phyloP scores from a whole-genome alignment of 2,797 vertebrate species.

The Smutsia gigantea region DNA sequence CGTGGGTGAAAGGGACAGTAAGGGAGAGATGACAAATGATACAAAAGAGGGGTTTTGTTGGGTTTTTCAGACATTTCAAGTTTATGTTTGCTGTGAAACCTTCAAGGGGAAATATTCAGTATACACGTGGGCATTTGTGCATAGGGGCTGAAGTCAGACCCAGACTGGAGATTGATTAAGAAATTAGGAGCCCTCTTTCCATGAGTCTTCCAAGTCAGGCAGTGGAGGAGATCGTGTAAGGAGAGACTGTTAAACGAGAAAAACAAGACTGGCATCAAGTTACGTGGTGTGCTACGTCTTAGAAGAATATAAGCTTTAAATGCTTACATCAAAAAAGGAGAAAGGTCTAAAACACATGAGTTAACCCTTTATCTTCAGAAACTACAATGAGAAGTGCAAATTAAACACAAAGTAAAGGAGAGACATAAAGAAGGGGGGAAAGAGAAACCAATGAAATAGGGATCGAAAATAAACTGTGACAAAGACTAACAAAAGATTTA shows the following conservation, averaged over 20 bases:
- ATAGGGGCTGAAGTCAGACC: not conserved
- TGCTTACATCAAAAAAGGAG: not conserved
- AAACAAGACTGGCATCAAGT: not conserved
- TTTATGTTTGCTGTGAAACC: not conserved
- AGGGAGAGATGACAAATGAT: not conserved
- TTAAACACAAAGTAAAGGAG: not conserved
- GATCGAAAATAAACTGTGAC: not conserved
- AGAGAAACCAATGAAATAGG: not conserved
- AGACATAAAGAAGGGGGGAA: not conserved
- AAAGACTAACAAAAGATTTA: not conserved
- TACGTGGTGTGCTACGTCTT: accelerated
- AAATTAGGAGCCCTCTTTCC: too few relatives aligned
- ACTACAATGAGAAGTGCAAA: not conserved
- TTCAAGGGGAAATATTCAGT: not conserved
- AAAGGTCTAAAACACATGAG: not conserved
- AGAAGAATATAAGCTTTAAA: not conserved
- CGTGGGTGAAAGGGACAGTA: not conserved
- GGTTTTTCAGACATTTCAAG: not conserved
- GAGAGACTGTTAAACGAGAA: too few relatives aligned
- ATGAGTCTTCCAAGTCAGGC: too few relatives aligned
- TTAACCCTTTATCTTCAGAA: not conserved
- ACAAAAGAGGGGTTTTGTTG: not conserved
- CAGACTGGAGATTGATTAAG: not conserved
- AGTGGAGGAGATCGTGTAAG: too few relatives aligned
- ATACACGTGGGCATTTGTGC: not conserved